Evolutionary conservation across 2,797 vertebrate genomes (phyloP).

Genomic region (Cetoscarus ocellatus): DNA sequence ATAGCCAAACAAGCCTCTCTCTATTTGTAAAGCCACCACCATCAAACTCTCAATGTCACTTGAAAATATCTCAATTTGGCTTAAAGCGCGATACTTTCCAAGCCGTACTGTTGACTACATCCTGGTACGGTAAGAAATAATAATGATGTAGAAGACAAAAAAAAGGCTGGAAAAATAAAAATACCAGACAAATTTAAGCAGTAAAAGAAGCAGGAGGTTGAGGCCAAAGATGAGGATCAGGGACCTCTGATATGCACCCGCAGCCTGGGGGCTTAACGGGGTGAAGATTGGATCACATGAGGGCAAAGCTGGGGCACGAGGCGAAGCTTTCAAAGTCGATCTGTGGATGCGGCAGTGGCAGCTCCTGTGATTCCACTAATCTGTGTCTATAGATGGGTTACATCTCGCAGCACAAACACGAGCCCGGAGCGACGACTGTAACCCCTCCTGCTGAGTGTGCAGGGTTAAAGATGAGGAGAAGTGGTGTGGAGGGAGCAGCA

Average conservation of each 20-base stretch:
- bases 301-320: conserved; percentile 27
- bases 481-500: conserved; percentile 36
- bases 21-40: no score
- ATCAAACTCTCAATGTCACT: no score
- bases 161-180: not conserved
- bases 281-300: conserved; percentile 16
- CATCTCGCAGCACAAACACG: conserved; percentile 34
- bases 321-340: conserved; percentile 48
- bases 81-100: no score
- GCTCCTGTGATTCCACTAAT: conserved; percentile 43
- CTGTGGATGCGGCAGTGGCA: conserved; percentile 19
- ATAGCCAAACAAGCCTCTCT: no score
- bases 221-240: conserved; percentile 7
- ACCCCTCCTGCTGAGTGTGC: conserved; percentile 16
- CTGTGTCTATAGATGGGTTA: not conserved
- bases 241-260: conserved; percentile 1
- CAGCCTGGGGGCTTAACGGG: conserved; percentile 25
- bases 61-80: no score
- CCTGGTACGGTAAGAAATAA: no score
- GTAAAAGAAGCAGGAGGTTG: not conserved
- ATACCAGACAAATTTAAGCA: not conserved
- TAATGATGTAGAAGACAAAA: not conserved
- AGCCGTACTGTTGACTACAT: no score
- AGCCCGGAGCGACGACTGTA: conserved; percentile 22
- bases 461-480: conserved; percentile 20